A percentile compares a stretch with the other conserved stretches of the same genome.
Evolutionary conservation across 2,888 invertebrate species (phyloP).

Genomic region (Nebria brevicollis): DNA sequence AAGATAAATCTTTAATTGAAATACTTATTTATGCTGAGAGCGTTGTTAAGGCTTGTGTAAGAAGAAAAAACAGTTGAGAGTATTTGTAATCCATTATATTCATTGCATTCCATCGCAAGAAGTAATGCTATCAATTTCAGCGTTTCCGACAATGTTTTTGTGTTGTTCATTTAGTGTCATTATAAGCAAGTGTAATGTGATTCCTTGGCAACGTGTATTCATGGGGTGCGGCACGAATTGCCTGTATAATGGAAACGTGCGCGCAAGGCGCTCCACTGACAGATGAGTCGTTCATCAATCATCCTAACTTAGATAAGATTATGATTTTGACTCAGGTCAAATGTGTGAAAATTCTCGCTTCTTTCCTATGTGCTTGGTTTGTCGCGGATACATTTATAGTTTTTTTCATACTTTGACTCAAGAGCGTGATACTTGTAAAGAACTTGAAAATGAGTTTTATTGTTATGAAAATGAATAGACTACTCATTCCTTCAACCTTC

Average conservation of each 20-base stretch:
- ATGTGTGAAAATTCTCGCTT: constrained; percentile 32
- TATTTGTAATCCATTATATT: constrained; percentile 1
- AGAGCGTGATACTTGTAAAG: constrained; percentile 23
- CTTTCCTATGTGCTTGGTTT: neutral
- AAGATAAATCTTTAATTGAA: too few relatives aligned
- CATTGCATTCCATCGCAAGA: neutral
- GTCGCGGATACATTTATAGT: neutral
- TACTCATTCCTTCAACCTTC: neutral
- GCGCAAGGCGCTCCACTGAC: constrained; percentile 3
- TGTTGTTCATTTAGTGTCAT: neutral
- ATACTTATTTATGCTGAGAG: too few relatives aligned
- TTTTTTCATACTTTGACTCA: constrained; percentile 19
- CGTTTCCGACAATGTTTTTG: neutral
- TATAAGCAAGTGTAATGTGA: neutral
- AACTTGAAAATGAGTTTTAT: constrained; percentile 40
- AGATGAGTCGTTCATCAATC: constrained; percentile 43
- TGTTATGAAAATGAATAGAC: constrained; percentile 42
- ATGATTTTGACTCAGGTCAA: constrained; percentile 46
- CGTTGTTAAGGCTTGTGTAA: neutral
- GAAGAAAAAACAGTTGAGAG: neutral
- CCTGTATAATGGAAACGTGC: neutral
- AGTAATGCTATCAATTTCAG: neutral
- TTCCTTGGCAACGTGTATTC: neutral
- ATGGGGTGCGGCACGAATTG: neutral
- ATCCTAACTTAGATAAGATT: constrained; percentile 43